These are phyloP conservation scores for Gnathonemus longibarbis DNA, from an alignment of 2,113 vertebrate species.

Conservation along the genomic window DNA sequence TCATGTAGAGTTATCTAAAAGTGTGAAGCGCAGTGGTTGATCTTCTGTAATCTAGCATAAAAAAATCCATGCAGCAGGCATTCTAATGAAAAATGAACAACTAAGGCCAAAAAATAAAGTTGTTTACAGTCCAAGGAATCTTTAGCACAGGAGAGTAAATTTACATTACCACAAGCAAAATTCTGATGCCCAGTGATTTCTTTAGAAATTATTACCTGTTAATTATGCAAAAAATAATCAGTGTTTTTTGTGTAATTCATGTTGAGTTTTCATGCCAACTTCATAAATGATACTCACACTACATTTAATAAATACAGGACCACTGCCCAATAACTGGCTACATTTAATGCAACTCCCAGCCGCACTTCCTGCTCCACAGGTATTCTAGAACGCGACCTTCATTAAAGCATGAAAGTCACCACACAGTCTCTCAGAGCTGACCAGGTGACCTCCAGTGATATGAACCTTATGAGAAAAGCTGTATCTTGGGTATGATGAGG, in stretches of 20 bases:
- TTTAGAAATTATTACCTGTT: neutral
- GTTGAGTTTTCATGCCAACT: neutral
- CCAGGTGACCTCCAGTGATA: constrained; percentile 13
- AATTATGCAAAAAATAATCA: neutral
- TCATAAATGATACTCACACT: neutral
- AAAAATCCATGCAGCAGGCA: neutral
- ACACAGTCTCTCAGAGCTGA: constrained; percentile 7
- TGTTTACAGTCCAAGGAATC: neutral
- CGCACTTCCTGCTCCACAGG: constrained; percentile 26
- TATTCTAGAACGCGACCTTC: constrained; percentile 17
- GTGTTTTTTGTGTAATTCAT: neutral
- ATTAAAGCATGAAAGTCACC: neutral
- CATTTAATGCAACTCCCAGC: constrained; percentile 18
- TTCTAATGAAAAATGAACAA: neutral
- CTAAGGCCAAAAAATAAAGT: neutral
- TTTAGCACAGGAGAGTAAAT: neutral
- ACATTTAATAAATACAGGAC: neutral
- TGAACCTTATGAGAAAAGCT: neutral
- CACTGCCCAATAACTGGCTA: neutral
- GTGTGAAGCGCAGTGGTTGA: neutral
- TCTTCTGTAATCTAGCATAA: neutral
- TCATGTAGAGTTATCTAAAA: neutral
- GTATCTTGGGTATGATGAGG: neutral
- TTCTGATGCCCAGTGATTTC: neutral
- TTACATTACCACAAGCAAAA: neutral